phyloP scores from a whole-genome alignment of 1,140 invertebrate genomes.

The Solenopsis invicta region DNA sequence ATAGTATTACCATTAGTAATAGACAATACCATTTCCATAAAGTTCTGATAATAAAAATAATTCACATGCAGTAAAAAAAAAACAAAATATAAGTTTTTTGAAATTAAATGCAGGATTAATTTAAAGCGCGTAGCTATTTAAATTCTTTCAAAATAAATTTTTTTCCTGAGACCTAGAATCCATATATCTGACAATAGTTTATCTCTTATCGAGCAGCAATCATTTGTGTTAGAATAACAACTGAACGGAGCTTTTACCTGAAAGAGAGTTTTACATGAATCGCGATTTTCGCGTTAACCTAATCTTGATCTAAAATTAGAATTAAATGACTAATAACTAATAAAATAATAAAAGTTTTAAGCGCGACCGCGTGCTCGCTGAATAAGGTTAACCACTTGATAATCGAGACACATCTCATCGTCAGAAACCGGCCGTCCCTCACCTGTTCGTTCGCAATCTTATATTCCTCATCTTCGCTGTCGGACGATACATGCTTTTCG shows the following conservation, averaged over 20 bases:
- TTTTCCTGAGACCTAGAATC: no score
- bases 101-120: no score
- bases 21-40: no score
- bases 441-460: conserved; percentile 68
- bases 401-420: neutral
- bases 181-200: neutral
- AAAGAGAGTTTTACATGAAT: neutral
- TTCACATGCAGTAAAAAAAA: no score
- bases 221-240: neutral
- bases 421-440: neutral
- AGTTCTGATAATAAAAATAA: no score
- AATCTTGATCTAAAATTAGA: no score
- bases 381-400: conserved; percentile 54
- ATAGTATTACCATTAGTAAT: no score
- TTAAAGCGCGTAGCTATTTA: no score
- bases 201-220: neutral
- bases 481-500: conserved; percentile 65
- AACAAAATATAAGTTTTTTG: no score
- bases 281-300: neutral
- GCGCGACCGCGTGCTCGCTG: conserved; percentile 46
- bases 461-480: conserved; percentile 71
- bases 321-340: neutral
- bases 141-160: no score
- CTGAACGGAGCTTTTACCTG: neutral
- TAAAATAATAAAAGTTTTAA: neutral